Evolutionary conservation across 53 echinoderm and acorn worm genomes (phyloP).

Genomic region (Echinometra lucunter): DNA sequence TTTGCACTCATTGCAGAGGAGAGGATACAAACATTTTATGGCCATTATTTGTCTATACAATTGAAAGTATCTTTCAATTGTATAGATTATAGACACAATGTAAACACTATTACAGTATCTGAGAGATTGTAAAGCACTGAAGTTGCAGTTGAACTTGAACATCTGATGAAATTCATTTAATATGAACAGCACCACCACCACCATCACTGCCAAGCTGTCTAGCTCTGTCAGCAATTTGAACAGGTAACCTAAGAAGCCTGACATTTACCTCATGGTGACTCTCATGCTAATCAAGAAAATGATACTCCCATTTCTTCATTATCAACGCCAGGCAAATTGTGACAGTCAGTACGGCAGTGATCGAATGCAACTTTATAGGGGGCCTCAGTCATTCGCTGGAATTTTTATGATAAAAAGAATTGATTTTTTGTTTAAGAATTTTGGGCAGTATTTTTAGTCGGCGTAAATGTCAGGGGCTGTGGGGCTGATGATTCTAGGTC

Average conservation of each 20-base stretch:
- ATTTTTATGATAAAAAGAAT: conserved; percentile 19
- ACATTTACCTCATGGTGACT: conserved; percentile 55
- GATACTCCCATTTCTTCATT: conserved; percentile 63
- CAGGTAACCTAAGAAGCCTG: conserved; percentile 40
- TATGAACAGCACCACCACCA: background rate
- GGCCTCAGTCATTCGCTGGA: background rate
- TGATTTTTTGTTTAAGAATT: background rate
- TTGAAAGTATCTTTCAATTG: no score
- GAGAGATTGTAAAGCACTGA: background rate
- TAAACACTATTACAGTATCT: background rate
- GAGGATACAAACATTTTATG: no score
- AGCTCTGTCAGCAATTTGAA: conserved; percentile 30
- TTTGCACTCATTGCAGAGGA: no score
- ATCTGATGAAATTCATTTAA: background rate
- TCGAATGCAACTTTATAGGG: conserved; percentile 1
- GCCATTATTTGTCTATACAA: no score
- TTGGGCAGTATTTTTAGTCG: background rate
- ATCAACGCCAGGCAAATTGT: conserved; percentile 3
- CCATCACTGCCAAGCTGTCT: background rate
- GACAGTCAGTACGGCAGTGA: conserved; percentile 57
- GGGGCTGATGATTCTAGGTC: conserved; percentile 9
- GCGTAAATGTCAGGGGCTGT: conserved; percentile 7
- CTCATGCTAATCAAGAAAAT: conserved; percentile 58
- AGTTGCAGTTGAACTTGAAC: background rate
- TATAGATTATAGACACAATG: background rate